Conservation (phyloP, 2,113 vertebrate genomes). For the Hoplias malabaricus region DNA sequence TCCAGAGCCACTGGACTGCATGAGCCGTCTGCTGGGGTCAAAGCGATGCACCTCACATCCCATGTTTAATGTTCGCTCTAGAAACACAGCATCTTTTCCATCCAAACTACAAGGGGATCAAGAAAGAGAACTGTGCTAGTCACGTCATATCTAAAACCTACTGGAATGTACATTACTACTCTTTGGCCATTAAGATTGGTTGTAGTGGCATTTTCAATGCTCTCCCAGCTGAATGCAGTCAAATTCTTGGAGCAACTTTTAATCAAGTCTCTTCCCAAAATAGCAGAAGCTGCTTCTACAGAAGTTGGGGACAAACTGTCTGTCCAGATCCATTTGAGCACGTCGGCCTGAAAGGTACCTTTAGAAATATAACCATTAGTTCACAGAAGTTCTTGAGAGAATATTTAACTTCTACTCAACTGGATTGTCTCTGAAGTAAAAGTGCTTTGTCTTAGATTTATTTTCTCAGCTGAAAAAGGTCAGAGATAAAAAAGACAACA, state of each 20-base stretch:
- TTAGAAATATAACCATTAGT: too few species aligned
- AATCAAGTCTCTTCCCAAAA: too few species aligned
- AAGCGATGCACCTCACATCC: slow-evolving; percentile 74
- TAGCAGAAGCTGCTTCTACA: too few species aligned
- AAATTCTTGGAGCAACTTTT: too few species aligned
- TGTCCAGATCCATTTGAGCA: too few species aligned
- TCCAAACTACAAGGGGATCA: slow-evolving; percentile 58
- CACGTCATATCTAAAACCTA: too few species aligned
- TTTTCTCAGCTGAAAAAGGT: neutral
- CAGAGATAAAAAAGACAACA: neutral
- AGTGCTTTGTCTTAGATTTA: neutral
- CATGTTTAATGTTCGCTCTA: slow-evolving; percentile 58
- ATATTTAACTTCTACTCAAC: neutral
- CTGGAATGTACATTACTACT: too few species aligned
- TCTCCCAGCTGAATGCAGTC: too few species aligned
- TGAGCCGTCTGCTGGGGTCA: slow-evolving; percentile 64
- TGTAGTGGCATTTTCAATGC: too few species aligned
- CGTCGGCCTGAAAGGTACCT: too few species aligned
- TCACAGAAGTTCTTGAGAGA: neutral
- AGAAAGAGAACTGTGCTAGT: neutral
- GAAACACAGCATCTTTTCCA: slow-evolving; percentile 62
- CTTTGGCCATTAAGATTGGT: too few species aligned
- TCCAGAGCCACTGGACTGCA: slow-evolving; percentile 52
- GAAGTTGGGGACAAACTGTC: too few species aligned
- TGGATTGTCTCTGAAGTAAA: neutral